Conservation (phyloP, 1,140 invertebrate species). For the Bombus balteatus region DNA sequence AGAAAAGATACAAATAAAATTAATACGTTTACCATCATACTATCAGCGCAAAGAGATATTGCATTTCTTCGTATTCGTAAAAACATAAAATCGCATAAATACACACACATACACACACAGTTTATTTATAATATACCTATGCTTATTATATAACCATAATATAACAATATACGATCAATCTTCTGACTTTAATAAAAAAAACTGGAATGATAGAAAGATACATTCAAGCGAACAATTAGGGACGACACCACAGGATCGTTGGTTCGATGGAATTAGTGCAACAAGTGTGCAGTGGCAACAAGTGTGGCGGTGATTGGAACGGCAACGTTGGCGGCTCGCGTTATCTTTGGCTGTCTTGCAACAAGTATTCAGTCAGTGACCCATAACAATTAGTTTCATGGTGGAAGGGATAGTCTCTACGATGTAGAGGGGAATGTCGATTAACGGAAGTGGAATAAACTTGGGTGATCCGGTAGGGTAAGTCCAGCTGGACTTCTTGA, state of each 20-base stretch:
- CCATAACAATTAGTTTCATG: slow-evolving; percentile 77
- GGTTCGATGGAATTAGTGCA: slow-evolving; percentile 9
- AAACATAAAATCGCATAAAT: no score
- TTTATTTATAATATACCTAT: no score
- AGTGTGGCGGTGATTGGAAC: slow-evolving; percentile 58
- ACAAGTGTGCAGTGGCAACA: slow-evolving; percentile 51
- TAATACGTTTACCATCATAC: no score
- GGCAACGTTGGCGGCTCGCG: slow-evolving; percentile 66
- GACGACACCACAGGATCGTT: not conserved
- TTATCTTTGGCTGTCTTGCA: slow-evolving; percentile 73
- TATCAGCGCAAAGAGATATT: no score
- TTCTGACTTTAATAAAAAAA: not conserved
- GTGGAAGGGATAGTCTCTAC: slow-evolving; percentile 57
- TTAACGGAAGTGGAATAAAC: slow-evolving; percentile 80
- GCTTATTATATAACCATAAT: no score
- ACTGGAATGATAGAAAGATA: not conserved
- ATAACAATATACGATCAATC: not conserved
- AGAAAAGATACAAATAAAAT: no score
- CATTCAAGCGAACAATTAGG: slow-evolving; percentile 2
- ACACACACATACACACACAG: no score
- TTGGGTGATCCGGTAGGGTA: slow-evolving; percentile 74
- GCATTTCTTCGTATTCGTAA: no score
- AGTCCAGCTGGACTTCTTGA: slow-evolving; percentile 52
- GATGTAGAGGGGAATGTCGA: slow-evolving; percentile 71
- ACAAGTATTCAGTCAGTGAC: slow-evolving; percentile 77